phyloP scores from a whole-genome alignment of 1,140 invertebrate genomes.

The Drosophila malerkotliana region DNA sequence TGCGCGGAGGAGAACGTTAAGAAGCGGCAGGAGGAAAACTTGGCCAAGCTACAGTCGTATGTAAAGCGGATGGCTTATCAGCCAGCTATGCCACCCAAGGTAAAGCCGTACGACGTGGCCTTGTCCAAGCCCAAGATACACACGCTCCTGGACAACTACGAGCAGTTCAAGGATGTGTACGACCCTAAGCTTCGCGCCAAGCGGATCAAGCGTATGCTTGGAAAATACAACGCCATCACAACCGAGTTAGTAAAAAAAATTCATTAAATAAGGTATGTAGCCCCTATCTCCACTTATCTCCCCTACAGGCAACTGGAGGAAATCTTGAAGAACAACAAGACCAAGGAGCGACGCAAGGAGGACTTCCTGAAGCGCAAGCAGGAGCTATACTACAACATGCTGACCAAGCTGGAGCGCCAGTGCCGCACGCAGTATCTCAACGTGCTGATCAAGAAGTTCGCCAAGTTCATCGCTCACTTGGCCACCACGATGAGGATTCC shows the following conservation, averaged over 20 bases:
- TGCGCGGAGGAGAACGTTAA: constrained; percentile 60
- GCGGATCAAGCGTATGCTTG: constrained; percentile 65
- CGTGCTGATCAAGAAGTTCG: constrained; percentile 78
- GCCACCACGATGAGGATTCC: constrained; percentile 80
- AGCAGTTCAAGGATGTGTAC: constrained; percentile 58
- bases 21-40: constrained; percentile 52
- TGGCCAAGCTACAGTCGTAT: constrained; percentile 65
- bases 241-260: constrained; percentile 63
- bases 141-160: constrained; percentile 49
- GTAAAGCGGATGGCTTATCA: constrained; percentile 73
- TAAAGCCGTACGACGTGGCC: constrained; percentile 51
- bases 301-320: constrained; percentile 65
- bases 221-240: constrained; percentile 67
- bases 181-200: constrained; percentile 64
- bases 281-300: too few relatives aligned
- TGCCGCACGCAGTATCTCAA: constrained; percentile 76
- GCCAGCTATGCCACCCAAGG: constrained; percentile 61
- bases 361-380: constrained; percentile 76
- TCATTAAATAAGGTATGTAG: too few relatives aligned
- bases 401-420: constrained; percentile 74
- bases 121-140: constrained; percentile 53
- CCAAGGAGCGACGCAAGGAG: constrained; percentile 67
- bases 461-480: constrained; percentile 74
- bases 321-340: constrained; percentile 65
- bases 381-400: constrained; percentile 75